A percentile compares a stretch with the other conserved stretches of the same genome.
These are phyloP conservation scores for Brevipalpus yothersi DNA, from an alignment of 1,140 invertebrate species.

Conservation along the genomic window DNA sequence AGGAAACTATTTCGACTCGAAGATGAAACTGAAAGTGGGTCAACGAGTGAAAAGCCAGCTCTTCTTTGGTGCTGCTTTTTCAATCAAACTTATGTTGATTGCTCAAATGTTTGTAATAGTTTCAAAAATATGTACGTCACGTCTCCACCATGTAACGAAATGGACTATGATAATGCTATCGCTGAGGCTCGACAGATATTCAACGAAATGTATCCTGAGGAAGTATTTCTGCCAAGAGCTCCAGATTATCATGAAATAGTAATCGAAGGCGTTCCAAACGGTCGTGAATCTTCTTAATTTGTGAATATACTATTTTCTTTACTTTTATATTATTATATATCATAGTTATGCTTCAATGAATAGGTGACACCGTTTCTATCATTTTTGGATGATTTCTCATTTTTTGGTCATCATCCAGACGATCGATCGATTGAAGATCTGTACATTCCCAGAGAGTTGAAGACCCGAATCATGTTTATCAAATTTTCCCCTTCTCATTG, in stretches of 20 bases:
- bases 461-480: too few species aligned
- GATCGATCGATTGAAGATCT: too few species aligned
- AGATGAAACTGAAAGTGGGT: constrained; percentile 11
- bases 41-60: constrained; percentile 24
- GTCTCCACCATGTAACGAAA: constrained; percentile 42
- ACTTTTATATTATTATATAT: too few species aligned
- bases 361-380: too few species aligned
- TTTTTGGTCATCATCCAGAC: too few species aligned
- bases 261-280: constrained; percentile 27
- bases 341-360: too few species aligned
- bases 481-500: too few species aligned
- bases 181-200: constrained; percentile 57
- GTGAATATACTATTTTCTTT: too few species aligned
- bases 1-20: constrained; percentile 20
- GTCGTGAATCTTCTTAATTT: too few species aligned
- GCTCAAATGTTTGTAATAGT: constrained; percentile 23
- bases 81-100: constrained; percentile 21
- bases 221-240: constrained; percentile 77
- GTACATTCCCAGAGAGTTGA: too few species aligned
- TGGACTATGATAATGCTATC: constrained; percentile 52
- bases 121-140: constrained; percentile 36
- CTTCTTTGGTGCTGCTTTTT: constrained; percentile 62
- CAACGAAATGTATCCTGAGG: constrained; percentile 49
- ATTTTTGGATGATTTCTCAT: too few species aligned
- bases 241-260: constrained; percentile 87